Evolutionary conservation across 2,113 vertebrate genomes (phyloP), one percentile per base, ranked within the genome.

Genomic region (Procavia capensis): DNA sequence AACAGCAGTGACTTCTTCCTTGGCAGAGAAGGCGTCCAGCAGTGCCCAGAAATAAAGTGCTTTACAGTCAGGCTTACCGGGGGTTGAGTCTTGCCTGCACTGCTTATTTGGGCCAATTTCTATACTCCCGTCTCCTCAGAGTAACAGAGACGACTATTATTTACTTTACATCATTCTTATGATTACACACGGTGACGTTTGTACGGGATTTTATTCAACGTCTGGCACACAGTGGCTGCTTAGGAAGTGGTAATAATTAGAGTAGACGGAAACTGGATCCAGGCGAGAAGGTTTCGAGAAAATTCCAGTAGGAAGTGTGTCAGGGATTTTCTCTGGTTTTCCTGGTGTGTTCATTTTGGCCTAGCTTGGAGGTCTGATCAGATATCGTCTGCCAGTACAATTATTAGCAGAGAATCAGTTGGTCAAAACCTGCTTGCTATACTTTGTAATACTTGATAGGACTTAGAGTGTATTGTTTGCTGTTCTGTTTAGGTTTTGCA

Each of bases 351-450:
- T 81, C 24, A 24, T 57, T 93, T 82, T 95, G 79, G 92, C 57
- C 6, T 78, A 87, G 61, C 54, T 39, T 74, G 27, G 27, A 36
- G 25, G 4, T 88, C 39, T 88, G 76, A 87, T 20, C 87, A 47
- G 36, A 29, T 83, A n/a, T 68, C 94, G 91, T 74, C 90, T 95
- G 45, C 47, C 59, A 70, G 17, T 78, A 66, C 45, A 80, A 75
- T 20, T 39, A 90, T 64, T 87, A 72, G 57, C 11, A 92, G 81
- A 82, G 36, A 90, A 88, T 88, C 27, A n/a, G 27, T 61, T 88
- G 11, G 47, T 93, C 74, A 74, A 90, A 93, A 90, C 91, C 24
- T 72, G 50, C 54, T 81, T 88, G 61, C 64, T 95, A 45, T 74
- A 43, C 36, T 57, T 72, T 82, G n/a, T 63, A 80, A 91, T 75